Evolutionary conservation across 2,888 invertebrate species (phyloP).

Genomic region (Pristionchus mayeri): DNA sequence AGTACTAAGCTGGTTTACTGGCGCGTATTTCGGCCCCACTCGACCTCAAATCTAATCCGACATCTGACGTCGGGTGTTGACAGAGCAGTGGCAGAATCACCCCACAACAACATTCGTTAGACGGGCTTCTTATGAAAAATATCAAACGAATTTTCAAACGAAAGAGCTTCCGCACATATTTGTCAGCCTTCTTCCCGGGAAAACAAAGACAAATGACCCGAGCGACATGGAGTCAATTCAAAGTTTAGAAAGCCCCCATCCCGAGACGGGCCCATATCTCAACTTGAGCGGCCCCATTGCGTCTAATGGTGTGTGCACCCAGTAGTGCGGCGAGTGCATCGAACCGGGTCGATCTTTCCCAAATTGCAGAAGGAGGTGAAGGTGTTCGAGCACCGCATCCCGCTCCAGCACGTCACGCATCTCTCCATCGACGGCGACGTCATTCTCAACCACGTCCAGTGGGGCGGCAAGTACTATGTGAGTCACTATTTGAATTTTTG

Average conservation of each 20-base stretch:
- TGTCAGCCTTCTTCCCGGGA: neutral
- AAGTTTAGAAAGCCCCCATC: neutral
- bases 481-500: conserved; percentile 48
- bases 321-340: neutral
- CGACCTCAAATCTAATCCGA: too few relatives aligned
- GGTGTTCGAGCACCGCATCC: conserved; percentile 68
- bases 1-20: neutral
- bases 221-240: conserved; percentile 14
- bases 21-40: neutral
- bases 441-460: conserved; percentile 67
- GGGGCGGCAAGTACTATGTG: conserved; percentile 72
- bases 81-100: too few relatives aligned
- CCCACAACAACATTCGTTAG: neutral
- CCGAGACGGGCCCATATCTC: neutral
- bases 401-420: conserved; percentile 67
- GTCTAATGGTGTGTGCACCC: neutral
- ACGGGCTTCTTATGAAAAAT: neutral
- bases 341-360: neutral
- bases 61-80: too few relatives aligned
- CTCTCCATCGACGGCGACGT: conserved; percentile 70
- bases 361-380: conserved; percentile 65
- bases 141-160: neutral
- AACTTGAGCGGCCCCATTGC: neutral
- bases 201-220: neutral
- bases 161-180: neutral